Base-by-base conservation (phyloP, 2,888 invertebrate species). In the Spilosoma lubricipeda region DNA sequence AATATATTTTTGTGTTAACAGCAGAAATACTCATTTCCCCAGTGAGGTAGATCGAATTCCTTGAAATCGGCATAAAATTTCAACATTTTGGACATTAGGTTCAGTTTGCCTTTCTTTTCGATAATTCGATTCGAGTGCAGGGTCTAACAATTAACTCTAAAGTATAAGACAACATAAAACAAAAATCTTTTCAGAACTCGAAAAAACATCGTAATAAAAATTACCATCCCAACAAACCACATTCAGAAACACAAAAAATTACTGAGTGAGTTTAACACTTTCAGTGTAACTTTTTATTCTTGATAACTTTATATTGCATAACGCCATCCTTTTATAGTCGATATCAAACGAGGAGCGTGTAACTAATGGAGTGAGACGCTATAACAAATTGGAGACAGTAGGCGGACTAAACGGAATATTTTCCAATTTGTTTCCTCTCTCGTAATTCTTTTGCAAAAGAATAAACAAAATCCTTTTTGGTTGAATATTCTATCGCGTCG, bases 311-410 rank as follows among this genome's bases (percentile, higher is more conserved):
- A 70, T 83, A 77, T 76, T 73, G 66, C 42, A 77, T 75, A 69
- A 78, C 69, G 76, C 42, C 63, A 72, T 80, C 76, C 73, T 78
- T 80, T 81, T 84, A 76, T 74, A 68, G 72, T 73, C 67, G 73
- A 72, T 83, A 85, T 87, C 85, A 85, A 86, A 85, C 80, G 78
- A 74, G 72, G 59, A 82, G 75, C 83, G 83, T 85, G 85, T 84
- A 86, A 87, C 89, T 90, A 91, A 91, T 90, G 89, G 90, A 88
- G 82, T 83, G 85, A 86, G 83, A 79, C 85, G 85, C 84, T 80
- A 85, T 88, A 90, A 91, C 88, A 88, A 90, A 91, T 90, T 88
- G 88, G 82, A 86, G 86, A 89, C 89, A 86, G 86, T 84, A 84
- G 85, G 84, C 77, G 85, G 67, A 81, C 87, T 87, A 89, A 91